These are phyloP conservation scores for Linepithema humile DNA, from an alignment of 1,140 invertebrate species.

Conservation along the genomic window DNA sequence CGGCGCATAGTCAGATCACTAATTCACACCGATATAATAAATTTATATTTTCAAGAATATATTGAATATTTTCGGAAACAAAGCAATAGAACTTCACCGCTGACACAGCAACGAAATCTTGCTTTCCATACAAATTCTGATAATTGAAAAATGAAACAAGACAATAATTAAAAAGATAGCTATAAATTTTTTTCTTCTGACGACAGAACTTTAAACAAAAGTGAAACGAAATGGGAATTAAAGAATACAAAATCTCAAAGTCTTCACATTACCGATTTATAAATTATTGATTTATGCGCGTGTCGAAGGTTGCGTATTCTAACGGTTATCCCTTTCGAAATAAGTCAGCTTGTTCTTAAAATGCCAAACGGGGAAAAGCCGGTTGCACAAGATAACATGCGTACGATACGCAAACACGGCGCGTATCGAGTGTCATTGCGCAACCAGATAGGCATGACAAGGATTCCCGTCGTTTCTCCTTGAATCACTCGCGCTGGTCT, in stretches of 20 bases:
- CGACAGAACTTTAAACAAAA: too few relatives aligned
- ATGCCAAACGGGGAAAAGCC: slow-evolving; percentile 19
- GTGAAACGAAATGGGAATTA: neutral
- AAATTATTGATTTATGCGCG: slow-evolving; percentile 8
- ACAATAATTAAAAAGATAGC: neutral
- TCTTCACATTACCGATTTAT: neutral
- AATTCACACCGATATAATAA: neutral
- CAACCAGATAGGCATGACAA: slow-evolving; percentile 36
- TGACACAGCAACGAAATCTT: neutral
- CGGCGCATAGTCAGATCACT: neutral
- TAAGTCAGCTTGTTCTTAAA: neutral
- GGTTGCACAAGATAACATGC: slow-evolving; percentile 15
- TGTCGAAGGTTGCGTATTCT: slow-evolving; percentile 7
- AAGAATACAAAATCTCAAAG: too few relatives aligned
- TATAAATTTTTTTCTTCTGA: neutral
- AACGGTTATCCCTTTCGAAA: slow-evolving; percentile 25
- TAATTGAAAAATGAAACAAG: neutral
- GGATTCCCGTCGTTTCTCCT: slow-evolving; percentile 47
- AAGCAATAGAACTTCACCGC: too few relatives aligned
- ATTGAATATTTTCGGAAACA: too few relatives aligned
- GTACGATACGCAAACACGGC: slow-evolving; percentile 8
- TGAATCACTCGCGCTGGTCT: neutral
- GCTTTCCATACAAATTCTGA: neutral
- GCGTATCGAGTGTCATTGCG: slow-evolving; percentile 21
- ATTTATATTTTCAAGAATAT: neutral